Base-by-base conservation (phyloP, 2,113 vertebrate species). In the Corydoras sp. region DNA sequence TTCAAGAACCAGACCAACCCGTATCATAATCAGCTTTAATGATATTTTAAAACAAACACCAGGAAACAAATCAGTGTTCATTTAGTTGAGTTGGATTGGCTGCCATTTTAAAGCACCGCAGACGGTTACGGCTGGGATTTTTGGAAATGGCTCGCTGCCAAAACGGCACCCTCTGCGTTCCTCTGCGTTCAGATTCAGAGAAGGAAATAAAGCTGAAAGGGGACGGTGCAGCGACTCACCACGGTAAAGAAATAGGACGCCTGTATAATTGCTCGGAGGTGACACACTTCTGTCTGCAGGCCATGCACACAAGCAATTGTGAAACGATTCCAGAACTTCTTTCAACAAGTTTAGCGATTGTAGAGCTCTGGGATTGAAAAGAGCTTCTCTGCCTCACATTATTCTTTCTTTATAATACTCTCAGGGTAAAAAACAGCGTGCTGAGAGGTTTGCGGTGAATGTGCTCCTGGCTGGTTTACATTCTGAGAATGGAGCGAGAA, bases 111-210 rank as follows among this genome's bases (percentile, higher is more conserved):
- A 68, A 35, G 18, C 48, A 65, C 59, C 56, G 2, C 15, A 62
- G 58, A 58, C 58, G 24, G 56, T 13, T 53, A 43, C 30, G 14
- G 71, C 31, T 18, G 50, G 32, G 48, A 50, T 66, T 73, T 61
- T 55, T 53, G 49, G 58, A 73, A 15, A 60, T 32, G 50, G 58
- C 50, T 74, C 63, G 18, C 18, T 74, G 72, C 51, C 59, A 66
- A 15, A 62, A 73, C 43, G 58, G 50, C 55, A 59, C 56, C 24
- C 64, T 73, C 15, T 61, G 8, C 2, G 8, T 61, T 66, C 50
- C 18, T 72, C 56, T 43, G 9, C 10, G 2, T 8, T 43, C 6
- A 29, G 61, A 30, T 61, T 58, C 8, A 10, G 6, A 68, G 35
- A 43, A 43, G 35, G 2, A 43, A 43, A 43, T 43, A 43, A 68